These are phyloP conservation scores for Dinoponera quadriceps DNA, from an alignment of 1,140 invertebrate species.

Conservation along the genomic window DNA sequence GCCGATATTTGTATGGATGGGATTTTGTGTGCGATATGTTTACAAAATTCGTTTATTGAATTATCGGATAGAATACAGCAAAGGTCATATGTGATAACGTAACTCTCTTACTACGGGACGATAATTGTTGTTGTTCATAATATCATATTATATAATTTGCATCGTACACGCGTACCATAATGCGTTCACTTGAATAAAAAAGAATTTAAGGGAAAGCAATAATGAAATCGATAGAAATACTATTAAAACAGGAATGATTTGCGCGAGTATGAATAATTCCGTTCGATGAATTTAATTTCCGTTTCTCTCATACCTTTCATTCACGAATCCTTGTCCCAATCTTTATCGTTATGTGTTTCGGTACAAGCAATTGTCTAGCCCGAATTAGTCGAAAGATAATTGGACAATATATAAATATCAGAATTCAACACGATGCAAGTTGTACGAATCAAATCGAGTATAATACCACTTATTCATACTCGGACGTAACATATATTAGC, in stretches of 20 bases:
- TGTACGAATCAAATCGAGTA: conserved; percentile 8
- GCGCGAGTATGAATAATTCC: conserved; percentile 5
- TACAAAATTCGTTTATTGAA: conserved; percentile 45
- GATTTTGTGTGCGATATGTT: conserved; percentile 7
- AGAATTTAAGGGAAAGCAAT: not conserved
- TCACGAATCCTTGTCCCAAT: not conserved
- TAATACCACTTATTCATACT: not conserved
- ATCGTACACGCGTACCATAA: not conserved
- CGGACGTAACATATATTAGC: not conserved
- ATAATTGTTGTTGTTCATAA: conserved; percentile 18
- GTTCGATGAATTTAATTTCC: conserved; percentile 5
- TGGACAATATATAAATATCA: no score
- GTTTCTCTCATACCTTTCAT: not conserved
- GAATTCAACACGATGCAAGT: not conserved
- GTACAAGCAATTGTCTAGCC: not conserved
- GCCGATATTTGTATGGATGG: conserved; percentile 5
- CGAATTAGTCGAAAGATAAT: not conserved
- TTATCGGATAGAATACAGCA: conserved; percentile 22
- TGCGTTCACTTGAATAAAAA: conserved; percentile 11
- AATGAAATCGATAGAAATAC: conserved; percentile 54
- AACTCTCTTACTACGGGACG: not conserved
- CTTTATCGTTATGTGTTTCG: not conserved
- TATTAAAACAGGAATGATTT: conserved; percentile 60
- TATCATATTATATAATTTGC: conserved; percentile 42
- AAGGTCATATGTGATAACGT: conserved; percentile 8